A percentile compares a stretch with the other conserved stretches of the same genome.
phyloP scores from a whole-genome alignment of 2,888 invertebrate genomes.

The Chirona hameri region DNA sequence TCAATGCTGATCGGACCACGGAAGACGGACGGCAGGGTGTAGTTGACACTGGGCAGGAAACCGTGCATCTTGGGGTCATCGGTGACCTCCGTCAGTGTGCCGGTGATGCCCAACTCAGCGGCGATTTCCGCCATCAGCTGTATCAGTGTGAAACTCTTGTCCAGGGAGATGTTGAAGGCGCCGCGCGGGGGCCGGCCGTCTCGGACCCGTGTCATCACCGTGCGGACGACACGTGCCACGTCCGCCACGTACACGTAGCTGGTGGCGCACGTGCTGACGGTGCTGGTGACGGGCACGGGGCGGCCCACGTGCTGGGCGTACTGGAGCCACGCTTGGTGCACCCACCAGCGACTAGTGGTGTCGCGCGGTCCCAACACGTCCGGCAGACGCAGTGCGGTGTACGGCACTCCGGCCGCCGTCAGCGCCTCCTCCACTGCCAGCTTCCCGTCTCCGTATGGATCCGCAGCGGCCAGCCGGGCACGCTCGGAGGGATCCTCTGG shows the following conservation, averaged over 20 bases:
- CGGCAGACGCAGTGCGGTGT: constrained; percentile 46
- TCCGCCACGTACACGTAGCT: constrained; percentile 10
- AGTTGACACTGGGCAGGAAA: not conserved
- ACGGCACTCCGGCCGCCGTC: constrained; percentile 42
- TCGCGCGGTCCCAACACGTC: constrained; percentile 52
- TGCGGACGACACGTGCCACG: not conserved
- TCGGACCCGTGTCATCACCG: not conserved
- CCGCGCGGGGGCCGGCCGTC: not conserved
- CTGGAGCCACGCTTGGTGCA: constrained; percentile 49
- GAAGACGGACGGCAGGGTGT: not conserved
- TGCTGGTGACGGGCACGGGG: not conserved
- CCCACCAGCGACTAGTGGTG: constrained; percentile 51
- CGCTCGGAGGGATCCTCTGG: constrained; percentile 44
- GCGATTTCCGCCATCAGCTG: not conserved
- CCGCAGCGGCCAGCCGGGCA: constrained; percentile 43
- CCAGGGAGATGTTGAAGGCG: not conserved
- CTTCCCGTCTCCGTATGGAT: constrained; percentile 50
- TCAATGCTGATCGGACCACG: not conserved
- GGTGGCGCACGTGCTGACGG: not conserved
- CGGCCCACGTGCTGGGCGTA: not conserved
- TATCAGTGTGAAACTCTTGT: not conserved
- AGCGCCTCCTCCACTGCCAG: constrained; percentile 49
- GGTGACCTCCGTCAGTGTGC: not conserved
- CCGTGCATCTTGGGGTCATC: not conserved
- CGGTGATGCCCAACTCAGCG: not conserved